These are phyloP conservation scores for Chaetodon trifascialis DNA, from an alignment of 2,113 vertebrate genomes.

Conservation along the genomic window DNA sequence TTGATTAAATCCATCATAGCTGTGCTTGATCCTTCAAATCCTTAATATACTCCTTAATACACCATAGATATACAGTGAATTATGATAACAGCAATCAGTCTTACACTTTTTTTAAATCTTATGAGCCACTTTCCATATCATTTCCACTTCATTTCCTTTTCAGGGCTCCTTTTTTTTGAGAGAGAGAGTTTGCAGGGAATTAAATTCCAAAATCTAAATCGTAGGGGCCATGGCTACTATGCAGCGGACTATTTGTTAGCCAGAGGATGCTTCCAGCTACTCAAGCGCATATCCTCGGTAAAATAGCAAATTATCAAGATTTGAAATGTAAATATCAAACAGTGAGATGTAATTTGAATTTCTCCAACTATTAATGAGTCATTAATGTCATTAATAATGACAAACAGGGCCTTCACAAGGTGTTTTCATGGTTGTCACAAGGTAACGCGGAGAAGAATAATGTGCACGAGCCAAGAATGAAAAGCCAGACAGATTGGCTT, in stretches of 20 bases:
- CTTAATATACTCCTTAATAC: slow-evolving; percentile 30
- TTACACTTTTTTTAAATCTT: slow-evolving; percentile 8
- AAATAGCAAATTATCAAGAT: too few relatives aligned
- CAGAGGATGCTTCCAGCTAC: too few relatives aligned
- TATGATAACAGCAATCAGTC: neutral
- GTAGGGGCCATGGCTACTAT: too few relatives aligned
- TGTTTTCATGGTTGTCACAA: neutral
- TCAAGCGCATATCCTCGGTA: too few relatives aligned
- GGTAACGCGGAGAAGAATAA: neutral
- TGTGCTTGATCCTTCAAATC: slow-evolving; percentile 34
- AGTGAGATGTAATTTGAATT: too few relatives aligned
- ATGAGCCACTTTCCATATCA: slow-evolving; percentile 8
- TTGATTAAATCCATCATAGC: slow-evolving; percentile 53
- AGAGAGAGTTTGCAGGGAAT: neutral
- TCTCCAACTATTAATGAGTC: too few relatives aligned
- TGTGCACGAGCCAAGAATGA: neutral
- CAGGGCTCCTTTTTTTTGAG: neutral
- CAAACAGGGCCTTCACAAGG: neutral
- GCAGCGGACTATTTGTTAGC: too few relatives aligned
- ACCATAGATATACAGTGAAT: slow-evolving; percentile 8
- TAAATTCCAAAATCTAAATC: slow-evolving; percentile 4
- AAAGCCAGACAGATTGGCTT: too few relatives aligned
- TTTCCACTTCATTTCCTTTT: neutral
- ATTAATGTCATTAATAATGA: neutral
- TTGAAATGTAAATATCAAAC: too few relatives aligned